Percentiles rank a stretch among this genome's conserved stretches.
These are phyloP conservation scores for Dufourea novaeangliae DNA, from an alignment of 1,140 invertebrate genomes.

Conservation along the genomic window DNA sequence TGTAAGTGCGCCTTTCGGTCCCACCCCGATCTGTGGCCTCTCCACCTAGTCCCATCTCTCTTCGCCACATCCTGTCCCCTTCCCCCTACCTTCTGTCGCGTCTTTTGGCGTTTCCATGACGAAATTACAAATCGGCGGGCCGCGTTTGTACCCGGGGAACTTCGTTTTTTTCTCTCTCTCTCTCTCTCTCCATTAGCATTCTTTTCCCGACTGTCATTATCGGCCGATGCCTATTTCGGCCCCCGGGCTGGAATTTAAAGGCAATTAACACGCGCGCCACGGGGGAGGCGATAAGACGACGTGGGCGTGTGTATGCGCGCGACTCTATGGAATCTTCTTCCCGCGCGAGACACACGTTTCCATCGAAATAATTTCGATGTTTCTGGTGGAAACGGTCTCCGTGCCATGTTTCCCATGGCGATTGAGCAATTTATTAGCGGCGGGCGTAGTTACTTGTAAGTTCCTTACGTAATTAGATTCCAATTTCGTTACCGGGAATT, in stretches of 20 bases:
- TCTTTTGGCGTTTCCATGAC: slow-evolving; percentile 51
- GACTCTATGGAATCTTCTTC: not conserved
- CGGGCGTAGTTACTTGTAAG: too few species aligned
- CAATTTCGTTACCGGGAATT: too few species aligned
- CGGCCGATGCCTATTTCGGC: slow-evolving; percentile 31
- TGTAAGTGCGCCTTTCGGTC: slow-evolving; percentile 62
- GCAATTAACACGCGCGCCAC: slow-evolving; percentile 58
- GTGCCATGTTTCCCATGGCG: too few species aligned
- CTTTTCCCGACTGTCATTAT: slow-evolving; percentile 64
- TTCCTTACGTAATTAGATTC: too few species aligned
- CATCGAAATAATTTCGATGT: not conserved
- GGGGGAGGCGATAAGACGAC: slow-evolving; percentile 27
- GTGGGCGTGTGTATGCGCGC: slow-evolving; percentile 36
- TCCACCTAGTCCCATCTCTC: not conserved
- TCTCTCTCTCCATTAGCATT: slow-evolving; percentile 60
- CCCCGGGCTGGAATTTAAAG: slow-evolving; percentile 34
- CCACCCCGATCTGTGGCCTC: not conserved
- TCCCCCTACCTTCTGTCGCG: not conserved
- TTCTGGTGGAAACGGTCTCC: too few species aligned
- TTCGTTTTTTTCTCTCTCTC: too few species aligned
- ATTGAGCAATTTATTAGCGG: too few species aligned
- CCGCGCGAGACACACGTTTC: not conserved
- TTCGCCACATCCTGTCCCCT: not conserved
- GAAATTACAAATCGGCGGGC: slow-evolving; percentile 59
- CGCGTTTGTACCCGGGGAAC: slow-evolving; percentile 34